Percentiles rank a stretch among this genome's conserved stretches.
Conservation (phyloP, 2,113 vertebrate genomes). For the Plotosus lineatus region DNA sequence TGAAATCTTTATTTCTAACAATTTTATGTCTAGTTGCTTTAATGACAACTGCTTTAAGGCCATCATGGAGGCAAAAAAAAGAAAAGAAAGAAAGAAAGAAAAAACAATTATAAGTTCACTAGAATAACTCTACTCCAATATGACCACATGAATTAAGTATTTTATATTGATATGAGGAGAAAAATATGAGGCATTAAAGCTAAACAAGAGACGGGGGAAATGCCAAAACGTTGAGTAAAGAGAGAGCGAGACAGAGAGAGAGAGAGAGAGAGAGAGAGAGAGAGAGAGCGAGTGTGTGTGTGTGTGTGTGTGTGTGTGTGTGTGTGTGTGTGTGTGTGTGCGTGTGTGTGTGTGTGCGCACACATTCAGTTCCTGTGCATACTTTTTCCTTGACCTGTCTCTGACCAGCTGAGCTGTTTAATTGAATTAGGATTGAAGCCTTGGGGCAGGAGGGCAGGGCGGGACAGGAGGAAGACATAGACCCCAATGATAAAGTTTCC, state of each 20-base stretch:
- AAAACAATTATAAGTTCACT: neutral
- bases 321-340: neutral
- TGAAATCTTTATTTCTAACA: neutral
- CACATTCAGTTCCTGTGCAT: slow-evolving; percentile 27
- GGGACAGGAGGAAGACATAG: slow-evolving; percentile 36
- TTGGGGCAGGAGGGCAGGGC: neutral
- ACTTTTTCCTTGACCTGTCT: slow-evolving; percentile 36
- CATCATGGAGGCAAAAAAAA: neutral
- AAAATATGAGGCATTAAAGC: neutral
- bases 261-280: too few species aligned
- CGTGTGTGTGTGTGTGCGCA: neutral
- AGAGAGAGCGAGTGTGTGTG: too few species aligned
- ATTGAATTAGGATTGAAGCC: slow-evolving; percentile 52
- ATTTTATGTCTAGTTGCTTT: neutral
- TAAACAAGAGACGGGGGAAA: neutral
- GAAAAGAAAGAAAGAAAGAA: neutral
- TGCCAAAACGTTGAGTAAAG: neutral
- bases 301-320: neutral
- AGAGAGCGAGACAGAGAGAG: too few species aligned
- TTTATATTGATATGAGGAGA: neutral
- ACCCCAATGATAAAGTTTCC: slow-evolving; percentile 49
- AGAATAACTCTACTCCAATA: neutral
- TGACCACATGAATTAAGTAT: neutral
- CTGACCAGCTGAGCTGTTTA: slow-evolving; percentile 49
- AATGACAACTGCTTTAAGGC: neutral